Base-by-base conservation (phyloP, 2,113 vertebrate species). In the Ammospiza caudacuta region DNA sequence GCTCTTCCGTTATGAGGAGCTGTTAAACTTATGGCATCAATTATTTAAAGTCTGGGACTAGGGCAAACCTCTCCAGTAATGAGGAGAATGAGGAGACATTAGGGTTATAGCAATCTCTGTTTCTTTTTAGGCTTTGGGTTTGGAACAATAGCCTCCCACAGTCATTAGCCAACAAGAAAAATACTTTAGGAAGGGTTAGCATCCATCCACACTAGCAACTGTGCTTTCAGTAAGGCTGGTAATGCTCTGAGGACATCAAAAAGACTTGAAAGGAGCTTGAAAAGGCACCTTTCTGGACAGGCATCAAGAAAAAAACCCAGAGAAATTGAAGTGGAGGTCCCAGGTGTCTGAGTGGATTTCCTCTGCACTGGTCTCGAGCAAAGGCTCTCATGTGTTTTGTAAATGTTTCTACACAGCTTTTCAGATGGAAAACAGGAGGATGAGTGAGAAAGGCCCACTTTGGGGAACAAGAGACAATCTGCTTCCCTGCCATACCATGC, bases 41-140 rank as follows among this genome's bases (percentile, higher is more conserved):
- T 86, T 95, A 90, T 87, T 96, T 68, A 81, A 89, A 83, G 76
- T 47, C 31, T 91, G 61, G 12, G 51, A 81, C 55, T 23, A 63
- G 15, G 33, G 29, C 10, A 94, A 87, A 61, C 35, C 59, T 89
- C 86, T 92, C n/a, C 63, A 75, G 54, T 41, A 70, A 69, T 41
- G 37, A 90, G 46, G 28, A 77, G 41, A 90, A 83, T 25, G 41
- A 62, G 59, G 46, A 66, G 46, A 92, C 88, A 58, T 69, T 66
- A 55, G 73, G 55, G 37, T 87, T 72, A 83, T 7, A 86, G 17
- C 28, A 92, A 69, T 15, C 55, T 29, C 31, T 72, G 17, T 22
- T 86, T 66, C 37, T 19, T 95, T 83, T 89, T 23, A 11, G 62
- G 73, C 63, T 83, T 49, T 54, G 37, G 15, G 18, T 74, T 86